These are phyloP conservation scores for Mastomys natalensis DNA, from an alignment of 2,113 vertebrate genomes.

Conservation along the genomic window DNA sequence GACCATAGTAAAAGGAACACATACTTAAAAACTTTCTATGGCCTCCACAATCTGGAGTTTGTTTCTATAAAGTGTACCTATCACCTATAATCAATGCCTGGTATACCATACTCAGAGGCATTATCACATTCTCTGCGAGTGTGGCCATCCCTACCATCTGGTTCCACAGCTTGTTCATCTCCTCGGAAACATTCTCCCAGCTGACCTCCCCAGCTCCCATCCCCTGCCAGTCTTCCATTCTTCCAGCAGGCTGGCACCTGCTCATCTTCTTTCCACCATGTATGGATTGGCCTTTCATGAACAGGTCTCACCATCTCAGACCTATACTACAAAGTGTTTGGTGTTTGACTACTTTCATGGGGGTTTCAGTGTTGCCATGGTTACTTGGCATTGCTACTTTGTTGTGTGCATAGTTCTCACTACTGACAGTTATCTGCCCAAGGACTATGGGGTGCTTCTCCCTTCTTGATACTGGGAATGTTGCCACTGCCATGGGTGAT, in stretches of 20 bases:
- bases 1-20: neutral
- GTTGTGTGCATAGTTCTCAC: neutral
- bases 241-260: no score
- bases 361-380: neutral
- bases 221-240: accelerated
- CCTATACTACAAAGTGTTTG: accelerated
- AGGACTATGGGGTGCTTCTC: neutral
- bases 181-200: neutral
- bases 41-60: no score
- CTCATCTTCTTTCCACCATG: accelerated
- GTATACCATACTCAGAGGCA: accelerated
- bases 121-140: neutral
- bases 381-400: neutral
- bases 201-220: neutral
- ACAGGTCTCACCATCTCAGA: neutral
- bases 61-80: neutral
- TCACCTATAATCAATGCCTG: neutral
- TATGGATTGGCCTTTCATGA: neutral
- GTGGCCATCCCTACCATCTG: accelerated
- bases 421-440: accelerated
- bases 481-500: accelerated
- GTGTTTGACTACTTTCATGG: neutral
- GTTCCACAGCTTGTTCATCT: neutral
- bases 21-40: neutral
- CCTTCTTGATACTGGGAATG: accelerated